Conservation (phyloP, 2,888 invertebrate genomes). For the Dasypolia templi region DNA sequence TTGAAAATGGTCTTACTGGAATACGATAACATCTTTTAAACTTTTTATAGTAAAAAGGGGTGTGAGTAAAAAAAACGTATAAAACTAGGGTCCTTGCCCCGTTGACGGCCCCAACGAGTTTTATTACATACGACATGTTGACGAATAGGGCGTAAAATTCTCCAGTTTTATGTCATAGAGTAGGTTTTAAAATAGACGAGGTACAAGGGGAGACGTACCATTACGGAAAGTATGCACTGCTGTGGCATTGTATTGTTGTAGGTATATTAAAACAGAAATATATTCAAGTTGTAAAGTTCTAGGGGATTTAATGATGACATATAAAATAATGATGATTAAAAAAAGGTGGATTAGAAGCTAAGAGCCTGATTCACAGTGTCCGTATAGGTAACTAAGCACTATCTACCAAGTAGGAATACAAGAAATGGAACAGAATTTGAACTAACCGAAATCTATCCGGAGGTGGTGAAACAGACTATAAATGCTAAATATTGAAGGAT, state of each 20-base stretch:
- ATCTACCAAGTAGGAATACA: not conserved
- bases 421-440: not conserved
- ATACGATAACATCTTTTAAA: conserved; percentile 79
- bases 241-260: conserved; percentile 20
- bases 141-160: conserved; percentile 81
- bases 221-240: conserved; percentile 17
- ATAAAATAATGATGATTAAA: not conserved
- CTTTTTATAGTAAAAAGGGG: conserved; percentile 81
- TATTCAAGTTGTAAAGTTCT: not conserved
- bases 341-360: not conserved
- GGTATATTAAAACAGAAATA: conserved; percentile 45
- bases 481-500: not conserved
- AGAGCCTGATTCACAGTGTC: not conserved
- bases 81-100: conserved; percentile 82
- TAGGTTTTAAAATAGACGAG: conserved; percentile 63
- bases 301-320: not conserved
- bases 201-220: conserved; percentile 28
- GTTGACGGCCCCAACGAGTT: conserved; percentile 83
- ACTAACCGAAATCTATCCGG: not conserved
- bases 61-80: conserved; percentile 76
- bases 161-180: conserved; percentile 73
- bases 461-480: not conserved
- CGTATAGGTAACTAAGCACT: not conserved
- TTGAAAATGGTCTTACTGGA: conserved; percentile 79
- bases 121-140: conserved; percentile 85